Percentiles rank a stretch among this genome's conserved stretches.
These are phyloP conservation scores for Bubo scandiacus DNA, from an alignment of 2,113 vertebrate genomes.

Conservation along the genomic window DNA sequence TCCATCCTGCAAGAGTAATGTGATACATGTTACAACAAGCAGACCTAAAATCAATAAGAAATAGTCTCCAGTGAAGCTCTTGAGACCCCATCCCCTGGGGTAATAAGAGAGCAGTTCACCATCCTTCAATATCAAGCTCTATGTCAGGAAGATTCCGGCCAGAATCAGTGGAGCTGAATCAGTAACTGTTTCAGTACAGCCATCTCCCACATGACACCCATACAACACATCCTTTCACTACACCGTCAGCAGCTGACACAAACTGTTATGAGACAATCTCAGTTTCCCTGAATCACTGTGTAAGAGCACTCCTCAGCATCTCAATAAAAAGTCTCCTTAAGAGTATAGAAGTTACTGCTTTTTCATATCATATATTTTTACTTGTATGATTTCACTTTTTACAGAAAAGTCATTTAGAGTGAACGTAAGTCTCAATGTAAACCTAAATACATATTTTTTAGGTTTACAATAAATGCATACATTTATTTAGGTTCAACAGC, in stretches of 20 bases:
- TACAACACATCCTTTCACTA: background rate
- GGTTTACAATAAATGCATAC: background rate
- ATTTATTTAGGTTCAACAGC: background rate
- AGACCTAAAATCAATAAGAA: constrained; percentile 4
- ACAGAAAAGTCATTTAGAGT: background rate
- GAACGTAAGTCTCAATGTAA: background rate
- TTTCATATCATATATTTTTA: background rate
- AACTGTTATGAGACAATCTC: background rate
- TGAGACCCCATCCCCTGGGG: background rate
- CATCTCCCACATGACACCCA: background rate
- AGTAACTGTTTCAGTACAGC: background rate
- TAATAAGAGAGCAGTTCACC: background rate
- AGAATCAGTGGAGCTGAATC: background rate
- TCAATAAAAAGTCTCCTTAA: background rate
- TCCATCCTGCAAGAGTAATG: background rate
- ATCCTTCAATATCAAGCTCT: background rate
- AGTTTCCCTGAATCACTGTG: background rate
- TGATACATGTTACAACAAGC: background rate
- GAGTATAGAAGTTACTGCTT: accelerated
- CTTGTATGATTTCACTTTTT: background rate
- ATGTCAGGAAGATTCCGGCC: background rate
- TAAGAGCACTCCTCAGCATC: background rate
- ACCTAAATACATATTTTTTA: background rate
- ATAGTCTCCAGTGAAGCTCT: background rate
- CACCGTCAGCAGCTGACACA: background rate